Base-by-base conservation (phyloP, 2,113 vertebrate genomes). In the Apaloderma vittatum region DNA sequence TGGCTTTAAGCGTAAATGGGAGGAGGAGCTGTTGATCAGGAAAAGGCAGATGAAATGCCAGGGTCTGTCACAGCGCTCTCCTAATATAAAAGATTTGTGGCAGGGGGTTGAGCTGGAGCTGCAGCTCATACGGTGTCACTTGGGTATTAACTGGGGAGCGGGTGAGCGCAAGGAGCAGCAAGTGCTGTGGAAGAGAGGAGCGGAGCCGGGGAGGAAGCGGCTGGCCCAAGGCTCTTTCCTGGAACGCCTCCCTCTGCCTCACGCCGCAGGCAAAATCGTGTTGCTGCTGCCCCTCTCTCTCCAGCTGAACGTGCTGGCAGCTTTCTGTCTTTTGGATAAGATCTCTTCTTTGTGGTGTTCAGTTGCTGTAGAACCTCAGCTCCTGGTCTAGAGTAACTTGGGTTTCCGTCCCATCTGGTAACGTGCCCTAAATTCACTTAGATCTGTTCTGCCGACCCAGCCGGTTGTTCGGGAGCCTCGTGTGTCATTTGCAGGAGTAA, bases 401-500 rank as follows among this genome's bases (percentile, higher is more conserved):
- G 40, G 40, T 65, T 77, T 84, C 73, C 54, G 57, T 52, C 45
- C 73, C 51, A 30, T 19, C 52, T 36, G 76, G 32, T 58, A 11
- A 19, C 1, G 0, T 32, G 67, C 67, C 45, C 82, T 23, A 1
- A 21, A 24, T 80, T 6, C 15, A 9, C 24, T 67, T 73, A 36
- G 58, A 40, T 82, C 79, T 9, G 3, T 4, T 43, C 55, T 74
- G 55, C 79, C 86, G 51, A 18, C 59, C 66, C 57, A 27, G 71
- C 5, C 67, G 78, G n/a, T 32, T 51, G 20, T 20, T 77, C 83
- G 46, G 65, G 80, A 84, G 57, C 14, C 79, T 93, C 8, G 1
- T 57, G 97, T 78, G 59, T 83, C 94, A 34, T 45, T 57, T n/a
- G 45, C 78, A 66, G 80, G 68, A 74, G 30, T 92, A 81, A 92